phyloP scores from a whole-genome alignment of 2,888 invertebrate genomes.

The Drosophila helvetica region DNA sequence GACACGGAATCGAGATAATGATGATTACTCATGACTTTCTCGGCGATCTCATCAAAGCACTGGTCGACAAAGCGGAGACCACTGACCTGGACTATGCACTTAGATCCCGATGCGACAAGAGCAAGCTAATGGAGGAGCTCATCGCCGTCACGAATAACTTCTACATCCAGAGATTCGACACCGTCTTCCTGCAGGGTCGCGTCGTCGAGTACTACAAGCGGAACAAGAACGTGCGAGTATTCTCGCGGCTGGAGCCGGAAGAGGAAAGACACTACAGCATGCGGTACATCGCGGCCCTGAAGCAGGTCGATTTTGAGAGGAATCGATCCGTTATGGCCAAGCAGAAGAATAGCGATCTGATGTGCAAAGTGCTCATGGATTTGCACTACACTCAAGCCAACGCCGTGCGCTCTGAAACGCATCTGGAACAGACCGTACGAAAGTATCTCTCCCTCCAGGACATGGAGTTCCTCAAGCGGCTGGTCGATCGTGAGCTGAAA shows the following conservation, averaged over 20 bases:
- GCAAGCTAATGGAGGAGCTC: conserved; percentile 44
- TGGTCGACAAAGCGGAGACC: conserved; percentile 53
- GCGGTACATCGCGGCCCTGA: conserved; percentile 50
- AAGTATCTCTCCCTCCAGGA: conserved; percentile 11
- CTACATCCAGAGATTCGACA: conserved; percentile 2
- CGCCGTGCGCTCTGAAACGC: conserved; percentile 24
- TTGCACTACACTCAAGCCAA: conserved; percentile 25
- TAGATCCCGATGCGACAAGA: conserved; percentile 61
- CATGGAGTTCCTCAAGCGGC: conserved; percentile 11
- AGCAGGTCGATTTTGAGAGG: conserved; percentile 54
- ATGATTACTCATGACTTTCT: conserved; percentile 52
- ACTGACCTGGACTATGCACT: conserved; percentile 37
- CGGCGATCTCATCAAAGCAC: conserved; percentile 31
- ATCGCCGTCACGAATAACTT: conserved; percentile 6
- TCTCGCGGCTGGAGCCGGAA: conserved; percentile 13
- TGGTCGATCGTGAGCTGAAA: conserved; percentile 33
- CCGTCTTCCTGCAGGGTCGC: conserved; percentile 57
- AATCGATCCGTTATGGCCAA: conserved; percentile 34
- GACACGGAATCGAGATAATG: background rate
- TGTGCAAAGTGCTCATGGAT: conserved; percentile 46
- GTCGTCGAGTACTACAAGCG: conserved; percentile 72
- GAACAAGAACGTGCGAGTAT: conserved; percentile 55
- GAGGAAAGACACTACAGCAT: background rate
- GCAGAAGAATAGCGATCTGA: conserved; percentile 13
- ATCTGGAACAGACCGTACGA: conserved; percentile 27